Evolutionary conservation across 2,113 vertebrate species (phyloP), one percentile per base, ranked within the genome.

Genomic region (Phrynosoma platyrhinos): DNA sequence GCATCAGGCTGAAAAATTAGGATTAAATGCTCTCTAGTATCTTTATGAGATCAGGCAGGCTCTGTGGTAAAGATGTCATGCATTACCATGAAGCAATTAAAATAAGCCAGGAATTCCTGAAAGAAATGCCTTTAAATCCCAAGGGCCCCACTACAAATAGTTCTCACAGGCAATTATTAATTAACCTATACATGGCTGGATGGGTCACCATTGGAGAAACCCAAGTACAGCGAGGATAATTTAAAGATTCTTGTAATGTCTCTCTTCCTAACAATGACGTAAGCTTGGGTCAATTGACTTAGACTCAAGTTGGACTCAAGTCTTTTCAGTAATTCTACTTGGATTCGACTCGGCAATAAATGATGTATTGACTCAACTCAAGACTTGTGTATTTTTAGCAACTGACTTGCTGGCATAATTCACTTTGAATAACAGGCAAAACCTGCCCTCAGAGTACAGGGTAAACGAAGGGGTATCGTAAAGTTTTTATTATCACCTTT

Each of bases 31-130:
- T 95, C 92, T 93, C 88, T 84, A 92, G 92, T 93, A 96, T 92
- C 93, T 94, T 93, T 94, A 95, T 93, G 92, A 89, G 93, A 96
- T 94, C 94, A 93, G 94, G 92, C 89, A 94, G 92, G 91, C 93
- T 95, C 95, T 95, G 94, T 89, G 90, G 93, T 94, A 90, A 92
- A 94, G 92, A 94, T 95, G 93, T 95, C 93, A 96, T 94, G 93
- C 89, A 94, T 94, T 95, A 92, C 92, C 91, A 90, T 86, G 91
- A 93, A 92, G 91, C 91, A 93, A 95, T 93, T 94, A 93, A 92
- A 95, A 91, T 80, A 93, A 92, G 85, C 93, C 90, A 92, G 93
- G 90, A 32, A 66, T 87, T 93, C 88, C 93, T 92, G 95, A 94
- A 94, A 95, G 91, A 93, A 95, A 93, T 88, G 89, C 87, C 90